Evolutionary conservation across 2,888 invertebrate genomes (phyloP).

Genomic region (Ectobius pallidus): DNA sequence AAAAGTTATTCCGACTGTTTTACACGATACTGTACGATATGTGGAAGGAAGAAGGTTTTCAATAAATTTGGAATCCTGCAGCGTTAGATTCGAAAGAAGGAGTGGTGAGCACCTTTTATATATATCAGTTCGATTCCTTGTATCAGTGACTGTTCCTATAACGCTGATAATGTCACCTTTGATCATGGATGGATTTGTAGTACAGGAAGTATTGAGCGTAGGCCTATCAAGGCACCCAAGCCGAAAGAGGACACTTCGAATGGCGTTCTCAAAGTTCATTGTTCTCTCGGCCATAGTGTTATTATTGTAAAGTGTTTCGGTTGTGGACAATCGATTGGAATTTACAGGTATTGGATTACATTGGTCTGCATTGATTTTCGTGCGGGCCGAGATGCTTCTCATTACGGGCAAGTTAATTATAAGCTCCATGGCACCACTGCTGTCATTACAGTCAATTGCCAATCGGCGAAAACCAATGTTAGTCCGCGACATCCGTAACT

Average conservation of each 20-base stretch:
- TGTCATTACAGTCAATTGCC: conserved; percentile 29
- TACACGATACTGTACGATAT: conserved; percentile 47
- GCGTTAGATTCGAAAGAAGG: conserved; percentile 46
- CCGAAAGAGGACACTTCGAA: conserved; percentile 59
- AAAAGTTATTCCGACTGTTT: conserved; percentile 48
- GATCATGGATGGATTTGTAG: conserved; percentile 32
- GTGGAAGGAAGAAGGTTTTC: conserved; percentile 43
- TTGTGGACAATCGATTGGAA: conserved; percentile 1
- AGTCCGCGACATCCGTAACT: conserved; percentile 13
- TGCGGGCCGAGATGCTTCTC: not conserved
- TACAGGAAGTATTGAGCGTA: conserved; percentile 53
- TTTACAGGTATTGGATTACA: not conserved
- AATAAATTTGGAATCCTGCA: conserved; percentile 46
- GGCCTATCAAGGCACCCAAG: conserved; percentile 53
- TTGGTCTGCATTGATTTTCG: not conserved
- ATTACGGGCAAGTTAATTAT: conserved; percentile 12
- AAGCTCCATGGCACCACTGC: conserved; percentile 12
- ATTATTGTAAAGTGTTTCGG: conserved; percentile 35
- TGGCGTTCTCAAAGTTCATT: conserved; percentile 64
- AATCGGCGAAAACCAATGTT: conserved; percentile 29
- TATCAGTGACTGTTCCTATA: conserved; percentile 19
- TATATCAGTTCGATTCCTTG: conserved; percentile 39
- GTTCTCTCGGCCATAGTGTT: conserved; percentile 53
- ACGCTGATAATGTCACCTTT: conserved; percentile 34
- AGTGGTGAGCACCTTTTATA: conserved; percentile 47